Base-by-base conservation (phyloP, 2,113 vertebrate genomes). In the Carollia perspicillata region DNA sequence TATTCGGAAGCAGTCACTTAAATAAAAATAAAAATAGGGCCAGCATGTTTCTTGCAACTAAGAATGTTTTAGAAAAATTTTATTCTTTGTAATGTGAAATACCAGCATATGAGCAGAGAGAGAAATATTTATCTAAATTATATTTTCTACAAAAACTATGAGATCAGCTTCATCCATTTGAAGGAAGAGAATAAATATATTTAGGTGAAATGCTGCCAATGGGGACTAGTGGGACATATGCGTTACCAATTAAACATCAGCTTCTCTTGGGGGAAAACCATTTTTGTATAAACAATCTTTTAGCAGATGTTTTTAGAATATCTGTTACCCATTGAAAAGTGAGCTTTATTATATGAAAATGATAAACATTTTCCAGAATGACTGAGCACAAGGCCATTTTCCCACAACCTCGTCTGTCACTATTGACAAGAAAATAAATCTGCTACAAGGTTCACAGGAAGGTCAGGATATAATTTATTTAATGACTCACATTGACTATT, bases 331-430 rank as follows among this genome's bases (percentile, higher is more conserved):
- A 81, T 6, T 81, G 47, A 72, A 96, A 96, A 94, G 22, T 94
- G 17, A 60, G 88, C 90, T 92, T 95, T 68, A 80, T 85, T 84
- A n/a, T 63, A 71, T 84, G 44, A 97, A 96, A 92, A 93, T 92
- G 47, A 90, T 94, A 91, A 96, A 83, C 42, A 84, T 84, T 96
- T 89, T 47, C 87, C 65, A 95, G 63, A 80, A 93, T 8, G 90
- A 72, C 44, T 83, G 53, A 96, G 26, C 26, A 83, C 33, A 77
- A 83, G 68, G 37, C 10, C 28, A 68, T 83, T 80, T 96, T 84
- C 65, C 78, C 83, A 97, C 22, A 93, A 78, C 13, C 66, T 94
- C 14, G 0, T 89, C 51, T 80, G n/a, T 60, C 72, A 90, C 6
- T 93, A 35, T 35, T 87, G 65, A 89, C 37, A 89, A 91, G 91